Conservation (phyloP, 1,140 invertebrate genomes). For the Lysiphlebus fabarum region DNA sequence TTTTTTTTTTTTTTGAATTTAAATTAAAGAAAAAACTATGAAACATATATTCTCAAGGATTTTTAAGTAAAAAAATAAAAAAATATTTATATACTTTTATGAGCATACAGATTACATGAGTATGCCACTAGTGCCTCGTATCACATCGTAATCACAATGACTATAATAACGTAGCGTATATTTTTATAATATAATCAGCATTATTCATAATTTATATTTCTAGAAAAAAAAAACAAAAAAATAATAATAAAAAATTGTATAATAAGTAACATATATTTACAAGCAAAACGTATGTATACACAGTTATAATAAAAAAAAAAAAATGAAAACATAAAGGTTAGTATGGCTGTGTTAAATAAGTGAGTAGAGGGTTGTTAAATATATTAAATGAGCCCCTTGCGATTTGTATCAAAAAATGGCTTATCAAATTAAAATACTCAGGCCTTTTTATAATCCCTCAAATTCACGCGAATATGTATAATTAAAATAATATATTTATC, state of each 20-base stretch:
- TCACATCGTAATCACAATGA: conserved; percentile 31
- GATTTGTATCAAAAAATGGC: conserved; percentile 51
- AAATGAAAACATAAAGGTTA: conserved; percentile 11
- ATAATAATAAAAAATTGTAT: background rate
- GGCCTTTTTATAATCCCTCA: no score
- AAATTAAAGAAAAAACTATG: no score
- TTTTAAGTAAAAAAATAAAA: background rate
- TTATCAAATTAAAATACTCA: conserved; percentile 34
- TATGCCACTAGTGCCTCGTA: conserved; percentile 13
- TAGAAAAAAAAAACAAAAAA: background rate
- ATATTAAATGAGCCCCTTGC: conserved; percentile 48
- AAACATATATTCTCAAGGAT: background rate
- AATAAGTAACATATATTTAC: background rate
- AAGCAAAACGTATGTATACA: background rate
- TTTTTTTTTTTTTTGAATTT: no score
- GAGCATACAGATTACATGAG: background rate
- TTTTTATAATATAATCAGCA: conserved; percentile 26
- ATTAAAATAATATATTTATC: conserved; percentile 3
- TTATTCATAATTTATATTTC: conserved; percentile 23
- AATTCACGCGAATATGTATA: conserved; percentile 20
- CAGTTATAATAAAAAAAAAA: conserved; percentile 14
- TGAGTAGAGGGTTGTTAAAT: conserved; percentile 41
- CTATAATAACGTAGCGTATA: conserved; percentile 29
- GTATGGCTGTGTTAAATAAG: background rate
- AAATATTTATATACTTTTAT: conserved; percentile 12